A percentile compares a stretch with the other conserved stretches of the same genome.
Evolutionary conservation across 2,888 invertebrate species (phyloP).

Genomic region (Leptarthrus brevirostris): DNA sequence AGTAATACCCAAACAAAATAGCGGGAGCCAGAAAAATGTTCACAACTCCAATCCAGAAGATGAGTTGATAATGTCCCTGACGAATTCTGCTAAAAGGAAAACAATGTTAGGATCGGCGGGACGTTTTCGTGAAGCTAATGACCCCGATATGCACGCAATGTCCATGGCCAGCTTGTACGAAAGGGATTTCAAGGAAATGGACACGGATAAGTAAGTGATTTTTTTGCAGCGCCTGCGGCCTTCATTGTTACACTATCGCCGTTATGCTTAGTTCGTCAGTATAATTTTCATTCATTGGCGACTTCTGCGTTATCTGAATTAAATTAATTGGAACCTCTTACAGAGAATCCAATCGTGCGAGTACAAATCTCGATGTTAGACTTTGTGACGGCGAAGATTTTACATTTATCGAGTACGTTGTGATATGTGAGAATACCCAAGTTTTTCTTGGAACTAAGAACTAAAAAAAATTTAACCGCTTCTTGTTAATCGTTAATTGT

Average conservation of each 20-base stretch:
- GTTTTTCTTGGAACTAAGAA: background rate
- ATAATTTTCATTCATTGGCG: background rate
- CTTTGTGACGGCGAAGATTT: slow-evolving; percentile 22
- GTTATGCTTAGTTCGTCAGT: background rate
- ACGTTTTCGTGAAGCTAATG: slow-evolving; percentile 48
- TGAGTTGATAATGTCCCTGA: slow-evolving; percentile 24
- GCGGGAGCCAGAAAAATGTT: background rate
- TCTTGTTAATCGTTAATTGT: background rate
- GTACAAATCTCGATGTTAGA: background rate
- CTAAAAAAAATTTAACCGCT: background rate
- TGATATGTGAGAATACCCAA: too few species aligned
- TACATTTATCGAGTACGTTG: slow-evolving; percentile 9
- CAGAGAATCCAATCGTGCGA: slow-evolving; percentile 5
- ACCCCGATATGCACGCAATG: slow-evolving; percentile 49
- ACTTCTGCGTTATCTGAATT: background rate
- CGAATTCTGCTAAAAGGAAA: background rate
- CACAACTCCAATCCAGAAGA: slow-evolving; percentile 9
- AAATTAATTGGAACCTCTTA: slow-evolving; percentile 13
- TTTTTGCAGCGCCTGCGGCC: slow-evolving; percentile 2
- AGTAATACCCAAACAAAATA: background rate
- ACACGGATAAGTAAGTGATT: slow-evolving; percentile 55
- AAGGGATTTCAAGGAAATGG: slow-evolving; percentile 54
- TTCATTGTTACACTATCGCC: background rate
- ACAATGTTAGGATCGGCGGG: background rate
- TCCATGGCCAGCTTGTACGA: slow-evolving; percentile 55